Evolutionary conservation across 2,113 vertebrate genomes (phyloP).

Genomic region (Cariama cristata): DNA sequence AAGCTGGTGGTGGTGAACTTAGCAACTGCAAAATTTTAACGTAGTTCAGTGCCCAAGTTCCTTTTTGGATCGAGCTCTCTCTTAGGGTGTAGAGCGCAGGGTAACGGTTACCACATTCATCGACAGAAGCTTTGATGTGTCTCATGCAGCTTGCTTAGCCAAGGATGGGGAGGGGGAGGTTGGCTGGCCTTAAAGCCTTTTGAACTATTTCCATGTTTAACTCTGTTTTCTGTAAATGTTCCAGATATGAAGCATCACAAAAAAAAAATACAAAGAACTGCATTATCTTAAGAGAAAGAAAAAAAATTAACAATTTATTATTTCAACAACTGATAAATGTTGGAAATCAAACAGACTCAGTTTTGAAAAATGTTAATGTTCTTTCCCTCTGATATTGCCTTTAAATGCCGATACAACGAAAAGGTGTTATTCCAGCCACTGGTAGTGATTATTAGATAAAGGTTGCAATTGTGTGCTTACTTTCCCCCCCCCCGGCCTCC

Average conservation of each 20-base stretch:
- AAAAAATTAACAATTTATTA: background rate
- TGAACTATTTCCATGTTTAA: background rate
- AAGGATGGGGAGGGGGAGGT: background rate
- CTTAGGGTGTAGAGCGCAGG: background rate
- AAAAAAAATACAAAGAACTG: background rate
- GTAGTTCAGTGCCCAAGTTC: background rate
- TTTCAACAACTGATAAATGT: background rate
- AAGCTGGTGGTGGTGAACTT: background rate
- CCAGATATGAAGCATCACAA: background rate
- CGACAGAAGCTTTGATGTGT: conserved; percentile 11
- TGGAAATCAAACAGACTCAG: background rate
- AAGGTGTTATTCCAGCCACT: background rate
- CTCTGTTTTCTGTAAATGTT: background rate
- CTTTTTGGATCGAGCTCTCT: background rate
- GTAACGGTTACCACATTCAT: background rate
- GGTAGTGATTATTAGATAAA: conserved; percentile 35
- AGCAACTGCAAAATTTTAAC: background rate
- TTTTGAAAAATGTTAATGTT: background rate
- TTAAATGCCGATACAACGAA: background rate
- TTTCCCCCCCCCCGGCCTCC: background rate
- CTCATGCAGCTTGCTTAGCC: background rate
- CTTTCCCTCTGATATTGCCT: background rate
- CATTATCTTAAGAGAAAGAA: background rate
- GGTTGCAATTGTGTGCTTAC: conserved; percentile 54
- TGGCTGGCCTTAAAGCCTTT: background rate